Conservation (phyloP, 2,888 invertebrate genomes). For the Andrena hattorfiana region DNA sequence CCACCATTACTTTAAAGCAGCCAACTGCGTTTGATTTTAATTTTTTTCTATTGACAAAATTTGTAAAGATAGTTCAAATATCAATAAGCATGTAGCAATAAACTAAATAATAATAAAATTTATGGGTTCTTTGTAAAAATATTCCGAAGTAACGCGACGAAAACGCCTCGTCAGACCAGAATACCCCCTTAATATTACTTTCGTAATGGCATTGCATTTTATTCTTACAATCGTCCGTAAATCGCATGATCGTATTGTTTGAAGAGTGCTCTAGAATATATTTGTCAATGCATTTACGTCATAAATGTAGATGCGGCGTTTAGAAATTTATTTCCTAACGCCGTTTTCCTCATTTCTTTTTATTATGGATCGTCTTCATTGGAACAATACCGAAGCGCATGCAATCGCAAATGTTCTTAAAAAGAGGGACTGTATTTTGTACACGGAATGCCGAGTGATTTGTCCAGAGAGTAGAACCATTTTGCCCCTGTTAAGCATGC, state of each 20-base stretch:
- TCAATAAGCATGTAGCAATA: too few species aligned
- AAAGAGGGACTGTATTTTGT: background rate
- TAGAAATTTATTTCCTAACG: background rate
- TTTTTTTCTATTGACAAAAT: too few species aligned
- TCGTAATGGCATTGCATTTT: constrained; percentile 14
- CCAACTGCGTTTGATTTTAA: too few species aligned
- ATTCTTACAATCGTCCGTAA: background rate
- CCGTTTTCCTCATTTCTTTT: background rate
- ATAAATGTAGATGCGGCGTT: background rate
- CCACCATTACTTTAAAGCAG: too few species aligned
- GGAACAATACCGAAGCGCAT: constrained; percentile 26
- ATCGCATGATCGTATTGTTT: constrained; percentile 32
- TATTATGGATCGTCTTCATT: background rate
- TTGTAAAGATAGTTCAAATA: too few species aligned
- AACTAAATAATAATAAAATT: too few species aligned
- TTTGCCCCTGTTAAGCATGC: constrained; percentile 53
- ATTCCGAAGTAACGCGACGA: too few species aligned
- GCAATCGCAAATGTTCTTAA: background rate
- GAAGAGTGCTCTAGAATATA: background rate
- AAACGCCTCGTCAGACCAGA: too few species aligned
- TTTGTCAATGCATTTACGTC: background rate
- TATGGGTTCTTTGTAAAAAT: too few species aligned
- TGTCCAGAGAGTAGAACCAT: background rate
- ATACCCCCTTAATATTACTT: constrained; percentile 26
- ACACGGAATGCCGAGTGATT: constrained; percentile 2